phyloP scores from a whole-genome alignment of 2,888 invertebrate genomes.

The Matsumyia berberina region DNA sequence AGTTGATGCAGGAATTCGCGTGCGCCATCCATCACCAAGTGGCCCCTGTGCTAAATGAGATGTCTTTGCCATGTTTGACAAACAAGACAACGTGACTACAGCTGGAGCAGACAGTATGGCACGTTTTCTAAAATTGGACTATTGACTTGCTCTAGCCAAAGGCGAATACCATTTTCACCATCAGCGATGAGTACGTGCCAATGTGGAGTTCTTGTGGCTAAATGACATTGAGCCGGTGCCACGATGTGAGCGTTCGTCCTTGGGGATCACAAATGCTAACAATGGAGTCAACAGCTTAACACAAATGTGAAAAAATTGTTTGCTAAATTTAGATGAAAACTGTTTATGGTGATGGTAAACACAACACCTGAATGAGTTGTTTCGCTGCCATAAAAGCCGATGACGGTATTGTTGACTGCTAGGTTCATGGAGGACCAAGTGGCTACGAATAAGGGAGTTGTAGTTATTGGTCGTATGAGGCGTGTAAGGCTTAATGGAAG shows the following conservation, averaged over 20 bases:
- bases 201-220: neutral
- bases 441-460: too few relatives aligned
- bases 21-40: slow-evolving; percentile 46
- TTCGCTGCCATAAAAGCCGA: too few relatives aligned
- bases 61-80: slow-evolving; percentile 56
- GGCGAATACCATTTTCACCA: slow-evolving; percentile 8
- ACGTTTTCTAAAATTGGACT: slow-evolving; percentile 51
- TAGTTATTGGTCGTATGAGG: too few relatives aligned
- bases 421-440: too few relatives aligned
- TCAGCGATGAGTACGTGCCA: slow-evolving; percentile 7
- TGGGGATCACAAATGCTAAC: slow-evolving; percentile 11
- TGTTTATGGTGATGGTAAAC: slow-evolving; percentile 11
- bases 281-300: slow-evolving; percentile 5
- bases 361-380: slow-evolving; percentile 7
- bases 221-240: slow-evolving; percentile 29
- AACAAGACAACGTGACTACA: slow-evolving; percentile 22
- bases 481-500: too few relatives aligned
- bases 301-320: slow-evolving; percentile 16
- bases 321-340: slow-evolving; percentile 37
- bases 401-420: too few relatives aligned
- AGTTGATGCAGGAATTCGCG: slow-evolving; percentile 32
- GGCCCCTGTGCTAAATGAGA: slow-evolving; percentile 38
- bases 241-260: slow-evolving; percentile 27
- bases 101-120: slow-evolving; percentile 66
- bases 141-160: slow-evolving; percentile 20